A percentile compares a stretch with the other conserved stretches of the same genome.
These are phyloP conservation scores for Torymus auratus DNA, from an alignment of 2,888 invertebrate genomes.

Conservation along the genomic window DNA sequence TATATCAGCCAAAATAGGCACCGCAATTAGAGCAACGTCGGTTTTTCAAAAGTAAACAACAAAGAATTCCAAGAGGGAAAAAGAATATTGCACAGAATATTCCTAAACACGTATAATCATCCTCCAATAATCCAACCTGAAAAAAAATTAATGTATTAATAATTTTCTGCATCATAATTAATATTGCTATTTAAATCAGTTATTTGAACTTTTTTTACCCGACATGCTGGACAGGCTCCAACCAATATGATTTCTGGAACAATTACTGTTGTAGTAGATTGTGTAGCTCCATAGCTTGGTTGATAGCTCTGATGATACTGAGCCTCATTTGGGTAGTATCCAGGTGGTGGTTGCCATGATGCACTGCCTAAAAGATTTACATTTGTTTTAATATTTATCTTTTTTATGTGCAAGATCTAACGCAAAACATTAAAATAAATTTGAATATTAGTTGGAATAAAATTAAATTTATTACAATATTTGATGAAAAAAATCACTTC, in stretches of 20 bases:
- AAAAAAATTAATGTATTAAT: slow-evolving; percentile 49
- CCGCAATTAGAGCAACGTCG: slow-evolving; percentile 92
- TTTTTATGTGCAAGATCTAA: neutral
- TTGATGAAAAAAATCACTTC: too few relatives aligned
- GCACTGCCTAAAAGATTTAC: slow-evolving; percentile 30
- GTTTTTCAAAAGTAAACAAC: slow-evolving; percentile 90
- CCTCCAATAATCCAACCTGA: slow-evolving; percentile 88
- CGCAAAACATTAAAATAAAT: too few relatives aligned
- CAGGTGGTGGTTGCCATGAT: slow-evolving; percentile 79
- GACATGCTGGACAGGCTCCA: slow-evolving; percentile 92
- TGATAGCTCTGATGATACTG: slow-evolving; percentile 47
- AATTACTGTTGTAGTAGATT: slow-evolving; percentile 79
- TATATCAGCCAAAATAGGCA: slow-evolving; percentile 84
- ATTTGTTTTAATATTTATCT: neutral
- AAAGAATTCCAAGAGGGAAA: slow-evolving; percentile 92
- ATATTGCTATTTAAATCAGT: neutral
- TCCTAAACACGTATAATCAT: slow-evolving; percentile 91
- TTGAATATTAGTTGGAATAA: too few relatives aligned
- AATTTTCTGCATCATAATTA: neutral
- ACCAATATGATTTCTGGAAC: slow-evolving; percentile 89
- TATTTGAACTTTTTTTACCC: slow-evolving; percentile 77
- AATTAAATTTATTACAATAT: too few relatives aligned
- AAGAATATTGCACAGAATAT: slow-evolving; percentile 90
- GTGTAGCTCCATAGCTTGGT: slow-evolving; percentile 79
- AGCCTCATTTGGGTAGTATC: slow-evolving; percentile 78